Evolutionary conservation across 2,797 vertebrate species (phyloP).

Genomic region (Ctenosaura bakeri): DNA sequence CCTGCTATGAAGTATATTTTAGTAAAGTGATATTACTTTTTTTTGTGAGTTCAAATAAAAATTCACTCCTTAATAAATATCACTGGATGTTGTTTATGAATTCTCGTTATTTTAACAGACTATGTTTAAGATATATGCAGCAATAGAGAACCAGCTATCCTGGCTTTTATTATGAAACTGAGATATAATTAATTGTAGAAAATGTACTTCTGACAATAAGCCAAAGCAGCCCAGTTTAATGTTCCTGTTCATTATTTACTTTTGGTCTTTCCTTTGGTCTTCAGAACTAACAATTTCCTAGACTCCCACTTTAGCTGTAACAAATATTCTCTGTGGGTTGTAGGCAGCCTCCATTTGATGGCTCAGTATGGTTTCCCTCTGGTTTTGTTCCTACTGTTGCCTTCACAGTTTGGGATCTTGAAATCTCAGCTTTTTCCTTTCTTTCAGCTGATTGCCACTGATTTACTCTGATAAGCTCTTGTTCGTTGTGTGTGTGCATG

Average conservation of each 20-base stretch:
- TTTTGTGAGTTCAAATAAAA: not conserved
- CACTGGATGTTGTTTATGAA: not conserved
- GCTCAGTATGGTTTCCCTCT: not conserved
- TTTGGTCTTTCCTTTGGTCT: constrained; percentile 6
- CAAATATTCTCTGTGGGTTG: constrained; percentile 37
- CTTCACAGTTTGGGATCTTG: constrained; percentile 38
- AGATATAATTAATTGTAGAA: not conserved
- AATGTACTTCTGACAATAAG: constrained; percentile 31
- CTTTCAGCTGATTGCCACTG: constrained; percentile 43
- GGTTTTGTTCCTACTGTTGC: constrained; percentile 8
- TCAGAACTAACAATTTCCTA: constrained; percentile 24
- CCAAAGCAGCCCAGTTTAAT: not conserved
- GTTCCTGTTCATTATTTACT: constrained; percentile 40
- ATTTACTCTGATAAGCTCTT: constrained; percentile 52
- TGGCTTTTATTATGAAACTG: constrained; percentile 27
- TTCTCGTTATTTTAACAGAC: not conserved
- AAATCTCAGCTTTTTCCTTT: constrained; percentile 23
- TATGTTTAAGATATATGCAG: not conserved
- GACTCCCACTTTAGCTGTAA: constrained; percentile 28
- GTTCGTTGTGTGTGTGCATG: not conserved
- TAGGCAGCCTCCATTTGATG: constrained; percentile 31
- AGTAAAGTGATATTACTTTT: not conserved
- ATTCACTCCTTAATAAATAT: not conserved
- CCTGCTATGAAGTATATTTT: not conserved
- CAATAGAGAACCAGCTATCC: not conserved